A percentile compares a stretch with the other conserved stretches of the same genome.
Evolutionary conservation across 1,140 invertebrate genomes (phyloP).

Genomic region (Bombus picipes): DNA sequence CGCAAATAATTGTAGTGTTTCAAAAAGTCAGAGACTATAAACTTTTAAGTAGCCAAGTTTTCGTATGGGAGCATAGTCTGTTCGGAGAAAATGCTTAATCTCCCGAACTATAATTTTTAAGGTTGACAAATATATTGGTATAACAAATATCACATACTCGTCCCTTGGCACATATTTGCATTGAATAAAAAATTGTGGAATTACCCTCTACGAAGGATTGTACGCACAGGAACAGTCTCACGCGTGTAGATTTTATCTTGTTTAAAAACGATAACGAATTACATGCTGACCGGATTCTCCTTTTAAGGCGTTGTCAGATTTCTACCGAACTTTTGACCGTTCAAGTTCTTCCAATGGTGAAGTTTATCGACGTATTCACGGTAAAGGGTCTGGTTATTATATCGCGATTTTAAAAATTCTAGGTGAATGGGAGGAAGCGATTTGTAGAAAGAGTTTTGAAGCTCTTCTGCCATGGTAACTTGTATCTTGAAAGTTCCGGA

Average conservation of each 20-base stretch:
- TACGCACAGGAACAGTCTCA: no score
- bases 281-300: neutral
- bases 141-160: neutral
- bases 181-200: no score
- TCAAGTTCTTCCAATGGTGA: neutral
- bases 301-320: neutral
- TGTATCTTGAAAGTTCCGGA: constrained; percentile 20
- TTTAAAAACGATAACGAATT: neutral
- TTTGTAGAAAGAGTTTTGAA: constrained; percentile 11
- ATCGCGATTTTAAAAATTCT: constrained; percentile 4
- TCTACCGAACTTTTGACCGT: neutral
- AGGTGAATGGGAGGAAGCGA: neutral
- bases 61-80: neutral
- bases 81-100: neutral
- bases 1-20: neutral
- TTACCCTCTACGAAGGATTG: no score
- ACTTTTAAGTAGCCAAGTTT: neutral
- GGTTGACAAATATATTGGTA: neutral
- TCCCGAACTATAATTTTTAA: neutral
- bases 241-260: neutral
- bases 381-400: neutral
- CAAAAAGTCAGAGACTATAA: neutral
- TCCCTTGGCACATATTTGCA: neutral
- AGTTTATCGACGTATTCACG: neutral
- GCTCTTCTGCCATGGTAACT: neutral